A percentile compares a stretch with the other conserved stretches of the same genome.
These are phyloP conservation scores for Heterotis niloticus DNA, from an alignment of 2,113 vertebrate genomes.

Conservation along the genomic window DNA sequence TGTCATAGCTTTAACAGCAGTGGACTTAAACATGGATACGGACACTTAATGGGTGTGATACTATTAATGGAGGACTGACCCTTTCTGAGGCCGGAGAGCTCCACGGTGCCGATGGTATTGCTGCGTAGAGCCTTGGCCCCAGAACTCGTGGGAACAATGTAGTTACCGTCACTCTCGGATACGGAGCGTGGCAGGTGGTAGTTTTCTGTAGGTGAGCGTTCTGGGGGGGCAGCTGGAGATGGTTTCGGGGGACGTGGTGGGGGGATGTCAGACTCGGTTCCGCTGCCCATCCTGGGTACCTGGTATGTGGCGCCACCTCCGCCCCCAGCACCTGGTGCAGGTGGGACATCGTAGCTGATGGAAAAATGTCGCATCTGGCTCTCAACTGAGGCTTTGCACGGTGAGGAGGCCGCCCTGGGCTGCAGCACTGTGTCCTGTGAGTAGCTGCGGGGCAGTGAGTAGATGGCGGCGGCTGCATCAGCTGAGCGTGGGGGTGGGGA, in stretches of 20 bases:
- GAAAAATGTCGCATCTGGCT: conserved; percentile 80
- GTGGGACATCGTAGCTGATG: conserved; percentile 90
- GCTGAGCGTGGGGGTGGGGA: conserved; percentile 78
- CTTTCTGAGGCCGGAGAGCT: conserved; percentile 80
- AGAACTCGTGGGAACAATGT: conserved; percentile 73
- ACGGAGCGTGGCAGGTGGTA: conserved; percentile 70
- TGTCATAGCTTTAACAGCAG: too few species aligned
- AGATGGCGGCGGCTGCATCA: conserved; percentile 73
- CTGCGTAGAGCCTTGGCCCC: conserved; percentile 76
- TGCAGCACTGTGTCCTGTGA: conserved; percentile 85
- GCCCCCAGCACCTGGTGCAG: conserved; percentile 78
- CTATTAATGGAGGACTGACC: conserved; percentile 61
- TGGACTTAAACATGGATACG: background rate
- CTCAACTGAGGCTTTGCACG: conserved; percentile 74
- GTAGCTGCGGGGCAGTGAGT: conserved; percentile 87
- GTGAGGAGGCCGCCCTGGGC: conserved; percentile 69
- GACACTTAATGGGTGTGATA: background rate
- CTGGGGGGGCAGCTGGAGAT: conserved; percentile 59
- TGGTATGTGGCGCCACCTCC: conserved; percentile 67
- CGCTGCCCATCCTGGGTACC: conserved; percentile 75
- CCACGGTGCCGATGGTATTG: conserved; percentile 86
- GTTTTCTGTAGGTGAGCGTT: conserved; percentile 85
- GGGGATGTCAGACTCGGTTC: conserved; percentile 58
- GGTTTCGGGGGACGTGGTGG: conserved; percentile 94
- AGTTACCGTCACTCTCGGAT: conserved; percentile 84